Conservation (phyloP, 1,140 invertebrate species). For the Octopus sinensis region DNA sequence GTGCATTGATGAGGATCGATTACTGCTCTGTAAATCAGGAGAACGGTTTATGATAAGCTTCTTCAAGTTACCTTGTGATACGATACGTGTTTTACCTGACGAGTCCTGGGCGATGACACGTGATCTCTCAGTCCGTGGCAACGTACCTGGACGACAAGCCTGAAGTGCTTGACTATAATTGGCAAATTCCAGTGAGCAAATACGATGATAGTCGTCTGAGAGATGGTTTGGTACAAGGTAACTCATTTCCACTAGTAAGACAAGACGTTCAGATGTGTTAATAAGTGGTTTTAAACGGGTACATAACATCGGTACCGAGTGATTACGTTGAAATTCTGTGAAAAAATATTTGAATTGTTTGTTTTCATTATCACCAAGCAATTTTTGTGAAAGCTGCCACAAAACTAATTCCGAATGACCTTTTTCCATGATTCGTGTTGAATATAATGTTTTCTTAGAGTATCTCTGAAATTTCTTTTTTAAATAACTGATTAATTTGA, state of each 20-base stretch:
- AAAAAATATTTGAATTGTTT: slow-evolving; percentile 41
- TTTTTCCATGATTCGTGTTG: neutral
- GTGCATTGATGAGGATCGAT: neutral
- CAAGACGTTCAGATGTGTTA: slow-evolving; percentile 42
- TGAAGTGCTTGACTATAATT: slow-evolving; percentile 43
- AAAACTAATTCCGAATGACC: slow-evolving; percentile 32
- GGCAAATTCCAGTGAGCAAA: slow-evolving; percentile 43
- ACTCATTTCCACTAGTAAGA: slow-evolving; percentile 45
- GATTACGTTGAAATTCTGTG: slow-evolving; percentile 40
- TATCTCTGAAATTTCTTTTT: too few species aligned
- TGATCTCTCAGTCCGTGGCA: slow-evolving; percentile 28
- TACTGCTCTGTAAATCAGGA: neutral
- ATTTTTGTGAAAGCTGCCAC: slow-evolving; percentile 39
- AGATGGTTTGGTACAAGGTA: slow-evolving; percentile 34
- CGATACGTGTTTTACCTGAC: slow-evolving; percentile 40
- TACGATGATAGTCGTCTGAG: slow-evolving; percentile 42
- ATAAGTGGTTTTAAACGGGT: slow-evolving; percentile 40
- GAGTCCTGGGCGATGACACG: slow-evolving; percentile 42
- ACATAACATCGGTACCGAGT: slow-evolving; percentile 41
- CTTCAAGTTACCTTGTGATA: slow-evolving; percentile 28
- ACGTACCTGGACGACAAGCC: slow-evolving; percentile 26
- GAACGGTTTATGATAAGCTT: neutral
- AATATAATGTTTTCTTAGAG: too few species aligned
- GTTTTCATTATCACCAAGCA: slow-evolving; percentile 39
- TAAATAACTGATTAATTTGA: too few species aligned